phyloP scores from a whole-genome alignment of 2,113 vertebrate species.

The Salvelinus alpinus region DNA sequence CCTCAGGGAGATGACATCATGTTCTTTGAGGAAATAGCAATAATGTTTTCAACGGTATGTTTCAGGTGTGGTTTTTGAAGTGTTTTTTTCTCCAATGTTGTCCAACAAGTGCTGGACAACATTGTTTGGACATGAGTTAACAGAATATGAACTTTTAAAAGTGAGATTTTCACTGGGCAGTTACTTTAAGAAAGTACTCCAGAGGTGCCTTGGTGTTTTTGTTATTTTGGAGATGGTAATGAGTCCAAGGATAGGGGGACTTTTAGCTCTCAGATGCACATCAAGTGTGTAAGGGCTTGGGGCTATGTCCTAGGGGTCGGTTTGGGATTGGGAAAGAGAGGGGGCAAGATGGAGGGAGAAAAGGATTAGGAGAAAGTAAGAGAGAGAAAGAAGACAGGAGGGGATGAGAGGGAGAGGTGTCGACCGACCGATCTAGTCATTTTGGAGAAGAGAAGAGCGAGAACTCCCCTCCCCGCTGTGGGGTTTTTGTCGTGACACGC shows the following conservation, averaged over 20 bases:
- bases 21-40: too few species aligned
- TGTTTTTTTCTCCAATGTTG: not conserved
- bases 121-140: too few species aligned
- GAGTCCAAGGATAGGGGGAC: too few species aligned
- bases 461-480: constrained; percentile 23
- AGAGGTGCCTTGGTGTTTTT: not conserved
- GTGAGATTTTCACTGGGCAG: too few species aligned
- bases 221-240: too few species aligned
- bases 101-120: too few species aligned
- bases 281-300: not conserved
- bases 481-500: constrained; percentile 49
- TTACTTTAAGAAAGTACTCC: not conserved
- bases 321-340: not conserved
- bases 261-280: not conserved
- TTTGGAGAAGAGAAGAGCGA: not conserved
- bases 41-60: too few species aligned
- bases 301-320: not conserved
- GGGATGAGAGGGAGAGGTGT: not conserved
- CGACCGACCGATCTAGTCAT: constrained; percentile 3
- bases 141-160: too few species aligned
- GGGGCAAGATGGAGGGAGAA: not conserved
- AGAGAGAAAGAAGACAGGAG: not conserved
- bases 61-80: not conserved
- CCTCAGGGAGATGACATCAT: too few species aligned
- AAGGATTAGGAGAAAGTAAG: not conserved